Percentiles rank a stretch among this genome's conserved stretches.
Evolutionary conservation across 2,888 invertebrate genomes (phyloP).

Genomic region (Euphydryas editha): DNA sequence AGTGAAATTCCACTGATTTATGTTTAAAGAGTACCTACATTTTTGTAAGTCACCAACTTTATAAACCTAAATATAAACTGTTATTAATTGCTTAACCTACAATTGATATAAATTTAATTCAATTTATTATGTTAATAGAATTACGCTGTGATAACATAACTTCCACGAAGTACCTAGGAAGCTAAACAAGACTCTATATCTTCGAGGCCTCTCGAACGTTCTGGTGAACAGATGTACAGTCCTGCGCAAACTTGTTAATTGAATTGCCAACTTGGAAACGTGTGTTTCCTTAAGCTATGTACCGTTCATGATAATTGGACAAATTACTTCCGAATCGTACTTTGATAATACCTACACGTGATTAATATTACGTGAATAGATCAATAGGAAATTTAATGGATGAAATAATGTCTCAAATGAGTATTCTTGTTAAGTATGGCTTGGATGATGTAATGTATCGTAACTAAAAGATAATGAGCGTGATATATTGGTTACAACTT

Average conservation of each 20-base stretch:
- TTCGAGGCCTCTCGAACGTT: slow-evolving; percentile 29
- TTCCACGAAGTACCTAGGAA: slow-evolving; percentile 24
- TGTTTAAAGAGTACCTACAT: too few species aligned
- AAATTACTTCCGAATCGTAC: slow-evolving; percentile 19
- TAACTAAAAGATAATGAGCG: too few species aligned
- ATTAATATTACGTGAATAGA: neutral
- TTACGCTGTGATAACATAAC: neutral
- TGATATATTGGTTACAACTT: too few species aligned
- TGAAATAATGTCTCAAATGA: neutral
- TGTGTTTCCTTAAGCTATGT: slow-evolving; percentile 29
- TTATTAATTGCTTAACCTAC: neutral
- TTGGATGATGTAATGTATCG: too few species aligned
- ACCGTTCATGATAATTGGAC: slow-evolving; percentile 24
- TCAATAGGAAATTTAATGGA: slow-evolving; percentile 1
- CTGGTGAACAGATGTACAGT: slow-evolving; percentile 39
- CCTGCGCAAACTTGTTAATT: slow-evolving; percentile 42
- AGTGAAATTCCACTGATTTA: too few species aligned
- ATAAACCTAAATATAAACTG: neutral
- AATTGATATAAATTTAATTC: neutral
- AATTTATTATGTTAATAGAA: neutral
- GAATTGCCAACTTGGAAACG: slow-evolving; percentile 38
- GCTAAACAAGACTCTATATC: slow-evolving; percentile 27
- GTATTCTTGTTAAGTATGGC: neutral
- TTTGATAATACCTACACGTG: slow-evolving; percentile 6
- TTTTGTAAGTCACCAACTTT: too few species aligned